These are phyloP conservation scores for Semnornis frantzii DNA, from an alignment of 2,113 vertebrate species.

Conservation along the genomic window DNA sequence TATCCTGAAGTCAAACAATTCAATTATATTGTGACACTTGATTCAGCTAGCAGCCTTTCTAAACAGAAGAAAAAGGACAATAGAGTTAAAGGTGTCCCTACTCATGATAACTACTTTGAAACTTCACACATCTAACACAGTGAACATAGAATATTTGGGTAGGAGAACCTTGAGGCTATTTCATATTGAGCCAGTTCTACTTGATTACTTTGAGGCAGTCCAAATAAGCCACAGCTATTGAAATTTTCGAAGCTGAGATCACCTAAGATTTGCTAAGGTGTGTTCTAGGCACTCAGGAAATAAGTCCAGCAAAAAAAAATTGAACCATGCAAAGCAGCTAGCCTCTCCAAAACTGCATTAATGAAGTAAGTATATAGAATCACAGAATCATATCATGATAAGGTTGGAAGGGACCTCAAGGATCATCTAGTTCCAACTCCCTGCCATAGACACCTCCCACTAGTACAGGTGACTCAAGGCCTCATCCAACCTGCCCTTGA, in stretches of 20 bases:
- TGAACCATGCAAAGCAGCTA: not conserved
- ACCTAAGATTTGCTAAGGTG: not conserved
- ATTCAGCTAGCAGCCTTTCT: not conserved
- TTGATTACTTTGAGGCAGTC: not conserved
- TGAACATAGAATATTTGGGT: rapidly evolving
- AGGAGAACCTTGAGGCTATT: not conserved
- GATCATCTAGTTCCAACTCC: too few relatives aligned
- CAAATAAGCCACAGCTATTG: not conserved
- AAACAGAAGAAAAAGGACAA: not conserved
- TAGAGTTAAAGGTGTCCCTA: not conserved
- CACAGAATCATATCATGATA: not conserved
- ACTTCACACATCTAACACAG: not conserved
- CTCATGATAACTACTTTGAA: not conserved
- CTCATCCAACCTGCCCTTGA: too few relatives aligned
- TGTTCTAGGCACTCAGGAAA: not conserved
- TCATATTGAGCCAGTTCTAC: not conserved
- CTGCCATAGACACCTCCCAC: too few relatives aligned
- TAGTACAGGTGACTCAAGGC: too few relatives aligned
- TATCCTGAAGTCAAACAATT: not conserved
- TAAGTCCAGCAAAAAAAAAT: not conserved
- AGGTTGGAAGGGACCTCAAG: too few relatives aligned
- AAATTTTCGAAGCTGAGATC: not conserved
- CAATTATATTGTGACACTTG: not conserved
- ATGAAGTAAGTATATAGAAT: not conserved
- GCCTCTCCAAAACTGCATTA: not conserved